Evolutionary conservation across 2,888 invertebrate species (phyloP).

Genomic region (Tribolium freemani): DNA sequence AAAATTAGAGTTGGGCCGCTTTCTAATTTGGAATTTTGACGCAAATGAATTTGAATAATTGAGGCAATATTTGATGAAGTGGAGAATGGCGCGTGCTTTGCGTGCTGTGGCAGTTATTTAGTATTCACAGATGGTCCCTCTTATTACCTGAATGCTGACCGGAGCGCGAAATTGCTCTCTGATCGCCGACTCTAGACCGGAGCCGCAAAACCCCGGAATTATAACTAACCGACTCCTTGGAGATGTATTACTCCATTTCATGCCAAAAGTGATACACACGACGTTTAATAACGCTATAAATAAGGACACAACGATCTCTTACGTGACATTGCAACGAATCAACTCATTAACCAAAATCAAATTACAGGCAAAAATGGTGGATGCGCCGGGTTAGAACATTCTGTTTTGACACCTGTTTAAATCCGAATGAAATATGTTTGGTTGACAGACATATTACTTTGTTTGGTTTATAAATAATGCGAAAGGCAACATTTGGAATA

Average conservation of each 20-base stretch:
- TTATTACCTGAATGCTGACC: constrained; percentile 58
- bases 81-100: constrained; percentile 43
- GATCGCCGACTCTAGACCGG: constrained; percentile 43
- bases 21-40: constrained; percentile 25
- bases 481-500: constrained; percentile 1
- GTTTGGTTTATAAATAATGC: constrained; percentile 8
- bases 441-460: neutral
- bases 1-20: constrained; percentile 23
- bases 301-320: constrained; percentile 7
- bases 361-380: neutral
- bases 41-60: constrained; percentile 50
- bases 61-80: constrained; percentile 50
- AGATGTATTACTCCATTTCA: constrained; percentile 42
- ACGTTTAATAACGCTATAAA: constrained; percentile 18
- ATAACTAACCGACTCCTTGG: constrained; percentile 41
- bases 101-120: constrained; percentile 51
- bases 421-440: neutral
- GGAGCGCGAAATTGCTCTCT: constrained; percentile 56
- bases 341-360: too few relatives aligned
- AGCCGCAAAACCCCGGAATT: constrained; percentile 42
- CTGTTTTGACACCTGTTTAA: neutral
- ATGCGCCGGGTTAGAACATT: neutral
- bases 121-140: constrained; percentile 54
- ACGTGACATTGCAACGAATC: neutral
- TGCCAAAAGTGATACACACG: constrained; percentile 28